A percentile compares a stretch with the other conserved stretches of the same genome.
Conservation (phyloP, 2,113 vertebrate species). For the Phrynosoma platyrhinos region DNA sequence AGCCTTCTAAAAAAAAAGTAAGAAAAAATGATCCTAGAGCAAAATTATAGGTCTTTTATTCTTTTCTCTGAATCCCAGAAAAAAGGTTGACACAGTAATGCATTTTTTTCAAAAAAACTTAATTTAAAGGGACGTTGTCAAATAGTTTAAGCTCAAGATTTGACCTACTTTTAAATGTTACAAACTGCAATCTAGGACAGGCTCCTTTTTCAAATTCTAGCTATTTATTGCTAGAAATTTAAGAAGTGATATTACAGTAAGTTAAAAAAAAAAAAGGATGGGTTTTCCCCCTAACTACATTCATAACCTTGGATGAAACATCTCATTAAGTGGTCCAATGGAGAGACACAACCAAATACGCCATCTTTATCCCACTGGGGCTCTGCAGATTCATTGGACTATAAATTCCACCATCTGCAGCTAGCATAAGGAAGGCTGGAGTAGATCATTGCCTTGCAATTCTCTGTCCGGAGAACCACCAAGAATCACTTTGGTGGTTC, state of each 20-base stretch:
- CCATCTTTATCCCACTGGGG: neutral
- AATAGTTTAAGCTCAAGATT: constrained; percentile 51
- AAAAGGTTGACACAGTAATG: constrained; percentile 38
- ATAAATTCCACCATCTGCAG: too few relatives aligned
- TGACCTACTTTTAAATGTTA: constrained; percentile 58
- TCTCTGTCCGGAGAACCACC: neutral
- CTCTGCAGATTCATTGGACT: neutral
- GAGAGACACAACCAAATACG: too few relatives aligned
- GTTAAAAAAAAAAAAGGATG: neutral
- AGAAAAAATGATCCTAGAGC: constrained; percentile 19
- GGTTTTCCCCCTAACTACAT: neutral
- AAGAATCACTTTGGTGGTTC: too few relatives aligned
- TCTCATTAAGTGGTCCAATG: neutral
- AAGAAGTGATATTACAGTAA: rapidly evolving
- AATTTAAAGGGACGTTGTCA: constrained; percentile 55
- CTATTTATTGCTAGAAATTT: neutral
- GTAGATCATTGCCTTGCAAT: neutral
- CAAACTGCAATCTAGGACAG: constrained; percentile 39
- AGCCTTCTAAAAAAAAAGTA: constrained; percentile 36
- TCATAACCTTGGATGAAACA: neutral
- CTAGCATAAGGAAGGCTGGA: neutral
- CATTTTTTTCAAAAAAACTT: constrained; percentile 38
- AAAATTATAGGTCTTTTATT: constrained; percentile 54
- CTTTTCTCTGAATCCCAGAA: constrained; percentile 44
- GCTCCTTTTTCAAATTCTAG: constrained; percentile 15